Evolutionary conservation across 2,797 vertebrate genomes (phyloP), one percentile per base, ranked within the genome.

Genomic region (Vipera ursinii): DNA sequence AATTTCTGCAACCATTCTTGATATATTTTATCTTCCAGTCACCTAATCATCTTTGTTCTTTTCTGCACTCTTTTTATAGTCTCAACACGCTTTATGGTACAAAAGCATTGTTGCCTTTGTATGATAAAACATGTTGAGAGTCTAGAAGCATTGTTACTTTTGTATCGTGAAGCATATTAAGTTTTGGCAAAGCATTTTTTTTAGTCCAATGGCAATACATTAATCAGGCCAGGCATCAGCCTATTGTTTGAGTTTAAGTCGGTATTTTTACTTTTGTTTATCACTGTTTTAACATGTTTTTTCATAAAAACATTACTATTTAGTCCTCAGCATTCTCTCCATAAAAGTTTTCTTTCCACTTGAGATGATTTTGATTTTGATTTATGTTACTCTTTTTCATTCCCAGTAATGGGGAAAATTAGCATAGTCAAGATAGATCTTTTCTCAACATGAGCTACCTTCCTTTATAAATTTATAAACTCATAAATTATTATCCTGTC

Each of bases 371-470:
- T 87, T 91, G 95, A 96, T 96, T 97, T 97, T 98, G 97, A 98
- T 98, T 98, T 98, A 98, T 97, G 96, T 89, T 57, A 60, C 93
- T 69, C 95, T 96, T 94, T 97, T 96, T 95, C 94, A 73, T 96
- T 98, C 94, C 96, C 95, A 97, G 97, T 95, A 96, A 97, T 97
- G 97, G 95, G 94, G 97, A 98, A 98, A 98, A 98, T 97, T 98
- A 98, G 94, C 96, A 95, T 94, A 96, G 96, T 96, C 69, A 92
- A 95, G 96, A 94, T 85, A 96, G 93, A 95, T 96, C 96, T 96
- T 97, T 96, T 97, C 95, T 96, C 96, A 97, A 96, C 28, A 90
- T 95, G 94, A 95, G 44, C 59, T 92, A 92, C 57, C 92, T 96
- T 89, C 93, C 97, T 93, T 94, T 90, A 94, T 91, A 73, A 73